A percentile compares a stretch with the other conserved stretches of the same genome.
Conservation (phyloP, 1,140 invertebrate species). For the Calosoma granatense region DNA sequence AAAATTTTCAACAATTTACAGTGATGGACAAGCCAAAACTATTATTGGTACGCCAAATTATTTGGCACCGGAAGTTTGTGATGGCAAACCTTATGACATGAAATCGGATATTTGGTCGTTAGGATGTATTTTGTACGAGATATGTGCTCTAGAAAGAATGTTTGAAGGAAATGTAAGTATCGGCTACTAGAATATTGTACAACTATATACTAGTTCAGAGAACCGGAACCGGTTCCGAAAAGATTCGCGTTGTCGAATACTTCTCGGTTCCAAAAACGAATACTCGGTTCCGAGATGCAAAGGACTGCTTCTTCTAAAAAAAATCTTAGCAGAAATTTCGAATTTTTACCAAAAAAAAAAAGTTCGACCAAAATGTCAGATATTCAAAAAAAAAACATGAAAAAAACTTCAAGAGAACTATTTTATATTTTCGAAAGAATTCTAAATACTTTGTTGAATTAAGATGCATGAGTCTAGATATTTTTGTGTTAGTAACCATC, state of each 20-base stretch:
- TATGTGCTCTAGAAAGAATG: slow-evolving; percentile 45
- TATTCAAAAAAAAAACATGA: no score
- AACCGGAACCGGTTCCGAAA: neutral
- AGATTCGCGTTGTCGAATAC: neutral
- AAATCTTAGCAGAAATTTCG: no score
- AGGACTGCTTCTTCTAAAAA: no score
- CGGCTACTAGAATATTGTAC: neutral
- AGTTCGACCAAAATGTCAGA: no score
- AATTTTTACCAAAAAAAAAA: no score
- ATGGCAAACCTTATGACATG: slow-evolving; percentile 58
- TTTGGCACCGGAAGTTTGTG: slow-evolving; percentile 76
- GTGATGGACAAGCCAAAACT: slow-evolving; percentile 41
- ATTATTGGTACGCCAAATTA: slow-evolving; percentile 76
- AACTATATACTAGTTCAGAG: neutral
- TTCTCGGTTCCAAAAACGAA: neutral
- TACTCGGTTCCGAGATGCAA: no score
- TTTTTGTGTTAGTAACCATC: no score
- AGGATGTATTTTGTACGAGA: slow-evolving; percentile 74
- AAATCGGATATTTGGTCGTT: slow-evolving; percentile 81
- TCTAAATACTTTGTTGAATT: no score
- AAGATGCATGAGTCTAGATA: no score
- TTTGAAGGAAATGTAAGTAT: slow-evolving; percentile 42
- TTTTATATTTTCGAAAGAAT: no score
- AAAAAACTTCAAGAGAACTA: no score
- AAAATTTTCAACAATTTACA: no score